Conservation (phyloP, 2,888 invertebrate species). For the Drosophila kuntzei region DNA sequence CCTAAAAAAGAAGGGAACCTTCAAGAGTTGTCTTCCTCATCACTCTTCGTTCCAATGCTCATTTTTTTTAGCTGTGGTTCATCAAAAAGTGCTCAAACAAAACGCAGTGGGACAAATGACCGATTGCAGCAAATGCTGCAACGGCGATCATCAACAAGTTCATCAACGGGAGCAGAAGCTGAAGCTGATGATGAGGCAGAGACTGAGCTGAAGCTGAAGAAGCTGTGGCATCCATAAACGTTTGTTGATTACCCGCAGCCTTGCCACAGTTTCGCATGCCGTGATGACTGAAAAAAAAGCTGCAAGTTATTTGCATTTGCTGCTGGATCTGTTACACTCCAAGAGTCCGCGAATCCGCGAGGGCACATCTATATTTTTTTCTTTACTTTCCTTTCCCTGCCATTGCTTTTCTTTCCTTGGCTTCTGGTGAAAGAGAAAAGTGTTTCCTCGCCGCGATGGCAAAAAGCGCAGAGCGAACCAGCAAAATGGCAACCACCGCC, state of each 20-base stretch:
- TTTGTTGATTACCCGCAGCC: conserved; percentile 78
- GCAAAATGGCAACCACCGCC: conserved; percentile 37
- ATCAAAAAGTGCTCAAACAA: conserved; percentile 39
- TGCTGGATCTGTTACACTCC: conserved; percentile 75
- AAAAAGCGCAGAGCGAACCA: conserved; percentile 41
- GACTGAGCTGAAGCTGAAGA: background rate
- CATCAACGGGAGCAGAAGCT: conserved; percentile 50
- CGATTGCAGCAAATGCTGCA: conserved; percentile 39
- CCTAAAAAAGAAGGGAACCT: background rate
- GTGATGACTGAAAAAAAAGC: conserved; percentile 13
- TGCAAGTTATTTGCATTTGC: conserved; percentile 76
- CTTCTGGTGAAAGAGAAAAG: conserved; percentile 66
- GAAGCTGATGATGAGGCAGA: conserved; percentile 6
- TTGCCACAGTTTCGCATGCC: conserved; percentile 66
- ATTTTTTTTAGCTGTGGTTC: conserved; percentile 31
- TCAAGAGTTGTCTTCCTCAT: background rate
- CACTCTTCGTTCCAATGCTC: conserved; percentile 1
- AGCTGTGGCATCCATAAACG: conserved; percentile 73
- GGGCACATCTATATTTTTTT: conserved; percentile 31
- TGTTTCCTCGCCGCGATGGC: conserved; percentile 55
- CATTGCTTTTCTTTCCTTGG: conserved; percentile 10
- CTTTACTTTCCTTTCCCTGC: conserved; percentile 15
- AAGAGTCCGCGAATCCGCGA: conserved; percentile 43
- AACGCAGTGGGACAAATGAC: conserved; percentile 57
- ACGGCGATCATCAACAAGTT: conserved; percentile 74